phyloP scores from a whole-genome alignment of 92 coral and sea anemone genomes.

The Metridium senile region DNA sequence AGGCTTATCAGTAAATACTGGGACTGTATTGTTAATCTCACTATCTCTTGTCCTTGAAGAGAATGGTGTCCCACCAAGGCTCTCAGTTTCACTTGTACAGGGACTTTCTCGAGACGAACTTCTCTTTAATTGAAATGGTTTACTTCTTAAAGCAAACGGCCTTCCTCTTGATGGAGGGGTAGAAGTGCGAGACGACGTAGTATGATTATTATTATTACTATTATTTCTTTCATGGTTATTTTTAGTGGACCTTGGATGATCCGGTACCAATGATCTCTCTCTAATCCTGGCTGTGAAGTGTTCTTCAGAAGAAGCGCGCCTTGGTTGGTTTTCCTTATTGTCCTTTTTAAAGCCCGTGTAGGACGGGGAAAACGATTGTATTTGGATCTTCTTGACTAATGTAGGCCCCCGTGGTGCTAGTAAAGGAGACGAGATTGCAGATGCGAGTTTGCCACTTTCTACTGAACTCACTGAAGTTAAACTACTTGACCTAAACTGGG shows the following conservation, averaged over 20 bases:
- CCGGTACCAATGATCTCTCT: slow-evolving; percentile 50
- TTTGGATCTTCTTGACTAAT: slow-evolving; percentile 85
- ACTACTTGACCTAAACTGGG: slow-evolving; percentile 91
- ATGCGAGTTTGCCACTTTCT: slow-evolving; percentile 64
- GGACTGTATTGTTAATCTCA: not conserved
- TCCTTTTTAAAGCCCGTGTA: slow-evolving; percentile 55
- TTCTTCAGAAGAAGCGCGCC: slow-evolving; percentile 70
- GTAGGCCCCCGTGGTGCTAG: slow-evolving; percentile 84
- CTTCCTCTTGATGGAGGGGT: slow-evolving; percentile 52
- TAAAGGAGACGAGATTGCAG: slow-evolving; percentile 67
- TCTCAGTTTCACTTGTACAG: slow-evolving; percentile 42
- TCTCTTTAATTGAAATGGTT: slow-evolving; percentile 39
- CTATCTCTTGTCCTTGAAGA: slow-evolving; percentile 14
- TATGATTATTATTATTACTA: not conserved
- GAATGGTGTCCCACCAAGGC: slow-evolving; percentile 29
- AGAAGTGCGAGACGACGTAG: slow-evolving; percentile 11
- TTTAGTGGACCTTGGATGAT: slow-evolving; percentile 31
- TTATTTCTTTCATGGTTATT: slow-evolving; percentile 15
- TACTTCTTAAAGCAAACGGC: slow-evolving; percentile 44
- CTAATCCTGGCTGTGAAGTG: slow-evolving; percentile 38
- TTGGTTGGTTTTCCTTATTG: slow-evolving; percentile 64
- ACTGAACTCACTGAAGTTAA: slow-evolving; percentile 97
- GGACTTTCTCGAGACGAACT: slow-evolving; percentile 47
- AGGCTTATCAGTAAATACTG: slow-evolving; percentile 38
- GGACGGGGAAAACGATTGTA: slow-evolving; percentile 88